Evolutionary conservation across 2,888 invertebrate genomes (phyloP).

Genomic region (Andrena fulva): DNA sequence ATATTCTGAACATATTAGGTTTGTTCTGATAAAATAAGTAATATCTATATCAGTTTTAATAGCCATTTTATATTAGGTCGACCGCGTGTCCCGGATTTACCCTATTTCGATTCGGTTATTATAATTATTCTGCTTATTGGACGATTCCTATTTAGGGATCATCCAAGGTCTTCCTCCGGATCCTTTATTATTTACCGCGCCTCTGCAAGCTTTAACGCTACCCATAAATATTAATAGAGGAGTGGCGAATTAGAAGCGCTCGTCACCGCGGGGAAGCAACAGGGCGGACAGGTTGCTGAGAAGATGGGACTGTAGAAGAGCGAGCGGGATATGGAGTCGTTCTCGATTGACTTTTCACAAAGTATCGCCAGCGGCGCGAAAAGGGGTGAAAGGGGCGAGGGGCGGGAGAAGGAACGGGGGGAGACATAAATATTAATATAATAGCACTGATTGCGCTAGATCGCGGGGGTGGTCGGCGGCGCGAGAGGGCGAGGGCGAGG

Average conservation of each 20-base stretch:
- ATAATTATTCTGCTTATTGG: too few species aligned
- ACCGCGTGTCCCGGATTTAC: too few species aligned
- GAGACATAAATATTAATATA: conserved; percentile 80
- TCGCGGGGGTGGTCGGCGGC: conserved; percentile 63
- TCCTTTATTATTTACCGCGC: too few species aligned
- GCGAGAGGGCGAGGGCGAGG: conserved; percentile 9
- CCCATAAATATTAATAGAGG: too few species aligned
- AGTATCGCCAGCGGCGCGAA: conserved; percentile 32
- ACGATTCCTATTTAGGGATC: too few species aligned
- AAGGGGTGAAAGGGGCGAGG: conserved; percentile 17
- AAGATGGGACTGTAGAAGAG: neutral
- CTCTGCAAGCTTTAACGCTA: too few species aligned
- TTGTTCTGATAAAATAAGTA: too few species aligned
- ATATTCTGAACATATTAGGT: too few species aligned
- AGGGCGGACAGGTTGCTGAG: conserved; percentile 46
- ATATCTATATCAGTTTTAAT: too few species aligned
- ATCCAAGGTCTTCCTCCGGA: too few species aligned
- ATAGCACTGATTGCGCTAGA: conserved; percentile 79
- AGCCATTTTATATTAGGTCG: too few species aligned
- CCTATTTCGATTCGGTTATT: too few species aligned
- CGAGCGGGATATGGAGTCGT: conserved; percentile 41
- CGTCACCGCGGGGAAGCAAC: neutral
- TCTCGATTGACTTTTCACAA: conserved; percentile 65
- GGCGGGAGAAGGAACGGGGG: conserved; percentile 12
- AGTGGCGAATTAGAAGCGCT: neutral